Percentiles rank a stretch among this genome's conserved stretches.
Evolutionary conservation across 35 echinoderm and acorn worm species (phyloP).

Genomic region (Strongylocentrotus purpuratus): DNA sequence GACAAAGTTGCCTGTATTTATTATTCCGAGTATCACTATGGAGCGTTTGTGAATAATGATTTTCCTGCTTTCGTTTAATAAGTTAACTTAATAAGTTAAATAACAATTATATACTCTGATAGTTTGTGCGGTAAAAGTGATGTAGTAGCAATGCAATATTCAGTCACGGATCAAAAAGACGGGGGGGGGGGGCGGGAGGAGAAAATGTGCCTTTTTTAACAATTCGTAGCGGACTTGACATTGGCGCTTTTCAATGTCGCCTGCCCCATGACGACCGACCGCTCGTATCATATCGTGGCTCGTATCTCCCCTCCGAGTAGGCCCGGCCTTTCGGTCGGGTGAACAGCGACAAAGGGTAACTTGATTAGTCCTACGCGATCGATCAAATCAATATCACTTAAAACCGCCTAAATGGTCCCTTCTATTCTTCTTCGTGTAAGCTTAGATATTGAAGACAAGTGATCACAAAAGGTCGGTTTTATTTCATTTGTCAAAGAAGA

Average conservation of each 20-base stretch:
- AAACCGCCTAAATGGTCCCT: background rate
- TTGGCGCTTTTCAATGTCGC: background rate
- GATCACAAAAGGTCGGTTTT: background rate
- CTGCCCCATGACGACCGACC: background rate
- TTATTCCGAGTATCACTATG: too few species aligned
- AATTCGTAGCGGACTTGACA: background rate
- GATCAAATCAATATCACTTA: slow-evolving; percentile 15
- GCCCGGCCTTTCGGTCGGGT: background rate
- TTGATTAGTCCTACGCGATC: slow-evolving; percentile 39
- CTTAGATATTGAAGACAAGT: background rate
- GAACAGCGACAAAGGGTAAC: background rate
- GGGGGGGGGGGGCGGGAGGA: too few species aligned
- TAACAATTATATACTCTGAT: too few species aligned
- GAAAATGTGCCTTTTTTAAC: background rate
- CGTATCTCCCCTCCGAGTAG: background rate
- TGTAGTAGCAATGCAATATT: too few species aligned
- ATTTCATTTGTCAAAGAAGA: background rate
- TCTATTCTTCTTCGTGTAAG: background rate
- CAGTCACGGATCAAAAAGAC: too few species aligned
- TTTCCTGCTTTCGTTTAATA: too few species aligned
- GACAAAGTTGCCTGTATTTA: too few species aligned
- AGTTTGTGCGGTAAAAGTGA: too few species aligned
- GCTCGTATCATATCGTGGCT: background rate
- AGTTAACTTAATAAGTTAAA: too few species aligned
- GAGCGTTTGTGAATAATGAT: too few species aligned